Conservation (phyloP, 2,113 vertebrate genomes). For the Corythornis madagascariensis region DNA sequence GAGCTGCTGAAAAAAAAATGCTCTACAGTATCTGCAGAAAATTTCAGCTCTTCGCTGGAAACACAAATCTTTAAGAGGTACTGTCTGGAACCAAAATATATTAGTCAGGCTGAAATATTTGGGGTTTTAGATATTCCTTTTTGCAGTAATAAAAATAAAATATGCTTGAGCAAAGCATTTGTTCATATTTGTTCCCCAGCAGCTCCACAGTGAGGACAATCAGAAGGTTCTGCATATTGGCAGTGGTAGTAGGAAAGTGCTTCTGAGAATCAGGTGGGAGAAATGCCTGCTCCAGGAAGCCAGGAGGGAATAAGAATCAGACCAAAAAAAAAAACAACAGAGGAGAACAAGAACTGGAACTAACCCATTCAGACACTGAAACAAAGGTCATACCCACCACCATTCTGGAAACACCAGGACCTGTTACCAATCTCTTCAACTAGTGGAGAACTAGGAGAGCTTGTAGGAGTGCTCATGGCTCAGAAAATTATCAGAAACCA, state of each 20-base stretch:
- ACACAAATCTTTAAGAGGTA: background rate
- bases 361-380: background rate
- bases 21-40: background rate
- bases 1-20: background rate
- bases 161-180: background rate
- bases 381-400: background rate
- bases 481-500: background rate
- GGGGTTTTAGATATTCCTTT: background rate
- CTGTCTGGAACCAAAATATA: constrained; percentile 1
- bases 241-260: background rate
- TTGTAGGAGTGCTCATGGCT: background rate
- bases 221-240: background rate
- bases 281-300: background rate
- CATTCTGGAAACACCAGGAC: background rate
- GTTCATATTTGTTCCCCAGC: background rate
- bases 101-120: constrained; percentile 17
- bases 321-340: background rate
- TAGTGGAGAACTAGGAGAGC: background rate
- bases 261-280: background rate
- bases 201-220: background rate
- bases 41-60: background rate
- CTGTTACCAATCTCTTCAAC: background rate
- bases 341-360: background rate
- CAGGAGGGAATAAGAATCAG: background rate
- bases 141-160: constrained; percentile 12